Conservation (phyloP, 2,888 invertebrate species). For the Micoletzkya japonica region DNA sequence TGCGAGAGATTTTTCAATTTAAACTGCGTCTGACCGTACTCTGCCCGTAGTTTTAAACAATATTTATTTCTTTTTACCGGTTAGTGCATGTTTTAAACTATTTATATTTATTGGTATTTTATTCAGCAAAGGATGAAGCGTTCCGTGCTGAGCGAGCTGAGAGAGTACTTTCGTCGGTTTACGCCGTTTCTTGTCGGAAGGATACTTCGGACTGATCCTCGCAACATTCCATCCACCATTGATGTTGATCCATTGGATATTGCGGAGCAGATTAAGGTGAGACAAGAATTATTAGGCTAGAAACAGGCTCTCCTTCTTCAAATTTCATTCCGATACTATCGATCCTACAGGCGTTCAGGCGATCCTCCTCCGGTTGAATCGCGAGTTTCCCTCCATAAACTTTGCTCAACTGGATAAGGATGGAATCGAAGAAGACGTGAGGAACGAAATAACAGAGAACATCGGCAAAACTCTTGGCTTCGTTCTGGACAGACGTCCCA, state of each 20-base stretch:
- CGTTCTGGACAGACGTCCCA: neutral
- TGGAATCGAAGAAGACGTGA: too few species aligned
- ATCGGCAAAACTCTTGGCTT: neutral
- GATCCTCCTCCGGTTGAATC: too few species aligned
- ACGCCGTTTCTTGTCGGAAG: constrained; percentile 20
- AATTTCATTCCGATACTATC: neutral
- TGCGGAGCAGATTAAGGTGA: constrained; percentile 1
- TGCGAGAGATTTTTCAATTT: neutral
- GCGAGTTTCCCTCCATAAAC: too few species aligned
- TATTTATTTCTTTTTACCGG: neutral
- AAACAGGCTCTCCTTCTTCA: neutral
- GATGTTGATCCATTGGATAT: neutral
- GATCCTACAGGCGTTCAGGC: too few species aligned
- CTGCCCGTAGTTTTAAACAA: neutral
- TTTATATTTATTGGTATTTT: too few species aligned
- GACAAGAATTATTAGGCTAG: neutral
- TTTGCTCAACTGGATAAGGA: too few species aligned
- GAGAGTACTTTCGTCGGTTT: constrained; percentile 19
- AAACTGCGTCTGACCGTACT: neutral
- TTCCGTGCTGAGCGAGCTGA: constrained; percentile 18
- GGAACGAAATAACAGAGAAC: neutral
- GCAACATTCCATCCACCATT: constrained; percentile 9
- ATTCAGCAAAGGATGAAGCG: too few species aligned
- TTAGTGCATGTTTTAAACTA: too few species aligned
- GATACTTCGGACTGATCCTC: constrained; percentile 19